phyloP scores from a whole-genome alignment of 2,797 vertebrate species.

The Gallinago stenura region DNA sequence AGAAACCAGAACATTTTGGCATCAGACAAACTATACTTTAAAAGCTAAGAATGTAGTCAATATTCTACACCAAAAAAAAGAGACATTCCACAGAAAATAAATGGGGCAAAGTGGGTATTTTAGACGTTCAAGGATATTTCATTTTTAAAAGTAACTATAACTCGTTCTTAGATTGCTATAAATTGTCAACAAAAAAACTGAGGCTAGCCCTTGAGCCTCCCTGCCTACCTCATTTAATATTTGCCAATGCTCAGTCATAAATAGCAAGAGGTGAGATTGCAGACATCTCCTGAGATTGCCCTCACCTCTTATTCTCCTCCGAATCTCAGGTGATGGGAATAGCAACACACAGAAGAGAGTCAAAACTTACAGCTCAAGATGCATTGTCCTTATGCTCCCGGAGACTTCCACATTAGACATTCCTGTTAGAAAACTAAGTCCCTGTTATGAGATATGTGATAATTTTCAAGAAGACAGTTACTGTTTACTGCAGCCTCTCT shows the following conservation, averaged over 20 bases:
- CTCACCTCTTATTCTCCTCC: not conserved
- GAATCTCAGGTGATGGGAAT: not conserved
- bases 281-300: not conserved
- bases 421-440: not conserved
- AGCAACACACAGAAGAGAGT: not conserved
- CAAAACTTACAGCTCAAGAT: constrained; percentile 17
- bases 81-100: not conserved
- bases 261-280: rapidly evolving
- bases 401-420: rapidly evolving
- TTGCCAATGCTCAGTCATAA: not conserved
- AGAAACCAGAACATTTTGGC: not conserved
- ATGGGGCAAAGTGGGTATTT: rapidly evolving
- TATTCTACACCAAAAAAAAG: not conserved
- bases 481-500: not conserved
- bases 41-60: not conserved
- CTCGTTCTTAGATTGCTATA: not conserved
- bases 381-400: rapidly evolving
- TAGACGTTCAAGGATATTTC: not conserved
- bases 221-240: not conserved
- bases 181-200: not conserved
- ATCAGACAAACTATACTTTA: not conserved
- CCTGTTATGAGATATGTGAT: rapidly evolving
- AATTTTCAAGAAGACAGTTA: not conserved
- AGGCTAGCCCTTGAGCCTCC: not conserved
- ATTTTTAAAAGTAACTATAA: not conserved